A percentile compares a stretch with the other conserved stretches of the same genome.
phyloP scores from a whole-genome alignment of 2,888 invertebrate genomes.

The Notocelia uddmanniana region DNA sequence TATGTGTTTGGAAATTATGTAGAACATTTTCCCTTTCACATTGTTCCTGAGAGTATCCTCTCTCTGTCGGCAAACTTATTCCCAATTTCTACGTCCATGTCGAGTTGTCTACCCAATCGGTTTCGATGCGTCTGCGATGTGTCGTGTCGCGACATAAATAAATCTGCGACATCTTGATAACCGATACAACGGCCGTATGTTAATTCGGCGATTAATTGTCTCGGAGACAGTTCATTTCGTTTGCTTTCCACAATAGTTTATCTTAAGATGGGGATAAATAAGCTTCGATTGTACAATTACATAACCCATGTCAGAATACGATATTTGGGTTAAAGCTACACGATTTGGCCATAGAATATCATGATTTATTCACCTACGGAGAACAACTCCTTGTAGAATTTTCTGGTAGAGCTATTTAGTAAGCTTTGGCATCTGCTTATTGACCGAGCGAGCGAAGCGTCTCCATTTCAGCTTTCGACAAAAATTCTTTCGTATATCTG shows the following conservation, averaged over 20 bases:
- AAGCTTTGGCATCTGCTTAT: no score
- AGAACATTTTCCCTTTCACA: neutral
- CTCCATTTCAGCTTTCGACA: no score
- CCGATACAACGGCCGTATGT: constrained; percentile 42
- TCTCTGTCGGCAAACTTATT: neutral
- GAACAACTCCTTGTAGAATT: neutral
- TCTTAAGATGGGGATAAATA: constrained; percentile 37
- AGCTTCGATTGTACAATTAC: constrained; percentile 7
- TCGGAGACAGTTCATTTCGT: constrained; percentile 37
- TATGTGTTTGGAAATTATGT: neutral
- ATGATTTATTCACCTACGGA: neutral
- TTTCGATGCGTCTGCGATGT: constrained; percentile 24
- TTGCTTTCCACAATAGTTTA: constrained; percentile 31
- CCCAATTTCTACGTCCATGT: neutral
- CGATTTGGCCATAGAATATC: neutral
- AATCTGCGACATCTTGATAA: constrained; percentile 38
- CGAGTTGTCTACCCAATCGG: neutral
- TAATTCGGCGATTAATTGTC: constrained; percentile 38
- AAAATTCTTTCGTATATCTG: no score
- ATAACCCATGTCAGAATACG: constrained; percentile 4
- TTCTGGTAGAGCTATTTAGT: no score
- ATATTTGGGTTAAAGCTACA: neutral
- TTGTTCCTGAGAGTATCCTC: neutral
- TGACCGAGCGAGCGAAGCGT: no score
- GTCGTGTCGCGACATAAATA: constrained; percentile 26